phyloP scores from a whole-genome alignment of 2,113 vertebrate genomes.

The Diadophis punctatus region DNA sequence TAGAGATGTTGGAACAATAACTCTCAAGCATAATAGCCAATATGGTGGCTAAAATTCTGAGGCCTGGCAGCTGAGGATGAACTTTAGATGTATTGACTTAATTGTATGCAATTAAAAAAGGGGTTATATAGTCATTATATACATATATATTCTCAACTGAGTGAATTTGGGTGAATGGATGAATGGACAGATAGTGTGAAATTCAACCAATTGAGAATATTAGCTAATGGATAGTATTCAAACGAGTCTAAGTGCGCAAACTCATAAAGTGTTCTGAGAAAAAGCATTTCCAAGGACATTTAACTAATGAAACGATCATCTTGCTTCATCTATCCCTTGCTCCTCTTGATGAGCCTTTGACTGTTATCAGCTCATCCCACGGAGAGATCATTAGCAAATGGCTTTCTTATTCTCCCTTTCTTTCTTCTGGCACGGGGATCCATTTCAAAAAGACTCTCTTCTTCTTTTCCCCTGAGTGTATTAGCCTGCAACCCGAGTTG shows the following conservation, averaged over 20 bases:
- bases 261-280: not conserved
- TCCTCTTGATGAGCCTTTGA: conserved; percentile 34
- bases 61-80: not conserved
- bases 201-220: conserved; percentile 14
- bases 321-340: conserved; percentile 6
- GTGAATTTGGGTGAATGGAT: not conserved
- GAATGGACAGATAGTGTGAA: not conserved
- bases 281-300: conserved; percentile 20
- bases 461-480: conserved; percentile 14
- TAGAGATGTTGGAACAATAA: not conserved
- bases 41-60: not conserved
- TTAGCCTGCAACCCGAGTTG: conserved; percentile 20
- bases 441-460: conserved; percentile 31
- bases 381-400: conserved; percentile 49
- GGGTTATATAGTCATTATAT: not conserved
- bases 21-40: not conserved
- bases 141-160: not conserved
- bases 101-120: not conserved
- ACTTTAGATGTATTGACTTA: not conserved
- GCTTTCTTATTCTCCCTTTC: conserved; percentile 39
- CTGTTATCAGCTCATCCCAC: conserved; percentile 23
- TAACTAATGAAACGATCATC: conserved; percentile 35
- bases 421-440: conserved; percentile 30
- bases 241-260: not conserved
- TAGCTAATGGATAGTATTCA: conserved; percentile 19